Conservation (phyloP, 2,113 vertebrate species). For the Montifringilla adamsi region DNA sequence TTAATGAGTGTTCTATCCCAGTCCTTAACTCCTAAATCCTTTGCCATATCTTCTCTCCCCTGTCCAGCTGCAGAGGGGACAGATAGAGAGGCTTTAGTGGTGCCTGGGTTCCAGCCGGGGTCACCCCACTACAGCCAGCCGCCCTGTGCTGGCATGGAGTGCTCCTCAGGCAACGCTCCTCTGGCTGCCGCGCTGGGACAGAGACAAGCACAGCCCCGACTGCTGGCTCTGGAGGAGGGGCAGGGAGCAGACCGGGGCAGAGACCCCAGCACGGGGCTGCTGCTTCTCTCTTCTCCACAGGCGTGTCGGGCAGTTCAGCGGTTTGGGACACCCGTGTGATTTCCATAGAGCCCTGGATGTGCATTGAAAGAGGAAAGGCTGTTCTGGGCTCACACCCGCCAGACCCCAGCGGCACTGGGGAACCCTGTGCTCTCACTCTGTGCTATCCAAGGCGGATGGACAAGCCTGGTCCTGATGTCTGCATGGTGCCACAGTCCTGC, state of each 20-base stretch:
- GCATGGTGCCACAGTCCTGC: fast-evolving
- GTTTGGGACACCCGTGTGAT: fast-evolving
- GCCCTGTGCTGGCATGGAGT: background rate
- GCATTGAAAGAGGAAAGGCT: background rate
- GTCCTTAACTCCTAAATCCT: background rate
- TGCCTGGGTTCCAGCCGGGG: background rate
- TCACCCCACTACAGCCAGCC: background rate
- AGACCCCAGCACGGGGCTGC: background rate
- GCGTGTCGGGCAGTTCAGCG: background rate
- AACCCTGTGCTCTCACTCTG: background rate
- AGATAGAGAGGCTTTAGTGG: background rate
- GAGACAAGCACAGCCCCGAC: background rate
- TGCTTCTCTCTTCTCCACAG: background rate
- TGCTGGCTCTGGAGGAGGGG: background rate
- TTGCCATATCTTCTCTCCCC: background rate
- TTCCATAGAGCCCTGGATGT: background rate
- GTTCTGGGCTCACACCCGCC: background rate
- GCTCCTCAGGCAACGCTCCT: background rate
- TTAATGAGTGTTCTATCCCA: background rate
- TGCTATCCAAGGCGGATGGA: background rate
- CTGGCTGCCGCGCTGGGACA: background rate
- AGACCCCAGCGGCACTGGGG: background rate
- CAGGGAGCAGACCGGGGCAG: background rate
- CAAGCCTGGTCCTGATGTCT: background rate
- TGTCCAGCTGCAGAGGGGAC: background rate